Evolutionary conservation across 2,113 vertebrate species (phyloP).

Genomic region (Sarotherodon lohbergeri): DNA sequence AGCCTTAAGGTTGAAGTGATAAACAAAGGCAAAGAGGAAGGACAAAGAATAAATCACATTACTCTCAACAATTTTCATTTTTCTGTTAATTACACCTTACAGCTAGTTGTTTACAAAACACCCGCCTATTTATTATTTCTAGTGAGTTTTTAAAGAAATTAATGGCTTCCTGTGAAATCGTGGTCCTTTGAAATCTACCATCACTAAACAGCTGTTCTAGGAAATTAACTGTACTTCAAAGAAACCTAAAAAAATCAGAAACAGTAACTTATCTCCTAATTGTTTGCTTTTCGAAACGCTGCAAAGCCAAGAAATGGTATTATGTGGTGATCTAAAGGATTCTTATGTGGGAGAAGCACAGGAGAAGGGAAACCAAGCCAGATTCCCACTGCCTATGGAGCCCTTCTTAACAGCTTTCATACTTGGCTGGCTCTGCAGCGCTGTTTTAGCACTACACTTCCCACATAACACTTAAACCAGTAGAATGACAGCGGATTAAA

Average conservation of each 20-base stretch:
- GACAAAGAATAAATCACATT: not conserved
- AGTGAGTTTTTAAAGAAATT: not conserved
- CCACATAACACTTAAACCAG: not conserved
- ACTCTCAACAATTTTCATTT: not conserved
- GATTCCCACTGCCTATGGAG: not conserved
- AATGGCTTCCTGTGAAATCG: not conserved
- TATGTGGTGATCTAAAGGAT: not conserved
- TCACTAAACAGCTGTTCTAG: not conserved
- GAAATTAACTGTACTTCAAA: not conserved
- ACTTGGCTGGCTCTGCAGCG: not conserved
- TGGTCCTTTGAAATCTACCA: not conserved
- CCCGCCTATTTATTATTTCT: not conserved
- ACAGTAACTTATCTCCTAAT: not conserved
- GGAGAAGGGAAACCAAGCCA: not conserved
- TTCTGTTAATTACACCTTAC: not conserved
- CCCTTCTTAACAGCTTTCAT: not conserved
- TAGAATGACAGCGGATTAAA: not conserved
- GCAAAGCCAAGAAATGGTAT: not conserved
- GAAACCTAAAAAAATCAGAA: not conserved
- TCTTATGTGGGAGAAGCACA: not conserved
- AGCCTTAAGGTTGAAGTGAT: constrained; percentile 61
- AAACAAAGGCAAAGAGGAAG: not conserved
- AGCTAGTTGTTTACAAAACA: not conserved
- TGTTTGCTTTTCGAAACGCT: not conserved
- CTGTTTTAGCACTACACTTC: not conserved